Evolutionary conservation across 2,888 invertebrate species (phyloP), one percentile per base, ranked within the genome.

Genomic region (Epirrhoe tristata): DNA sequence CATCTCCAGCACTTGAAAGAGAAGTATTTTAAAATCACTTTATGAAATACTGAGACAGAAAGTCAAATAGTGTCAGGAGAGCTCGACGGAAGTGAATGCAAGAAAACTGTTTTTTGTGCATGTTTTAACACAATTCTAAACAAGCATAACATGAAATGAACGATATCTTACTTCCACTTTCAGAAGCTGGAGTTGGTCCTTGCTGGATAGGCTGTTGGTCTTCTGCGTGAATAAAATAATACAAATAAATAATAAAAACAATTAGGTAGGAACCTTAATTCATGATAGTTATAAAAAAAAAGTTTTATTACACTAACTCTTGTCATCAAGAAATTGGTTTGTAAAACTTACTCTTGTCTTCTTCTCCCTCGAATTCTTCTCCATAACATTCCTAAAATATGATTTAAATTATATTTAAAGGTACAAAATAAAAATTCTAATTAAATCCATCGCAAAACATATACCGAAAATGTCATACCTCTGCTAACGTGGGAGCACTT

Each of bases 121-220:
- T n/a, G n/a, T n/a, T n/a, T n/a, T n/a, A n/a, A n/a, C n/a, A n/a
- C n/a, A n/a, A 24, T 24, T 24, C 24, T 1, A 24, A 24, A 24
- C 24, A 3, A 24, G 24, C 24, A 24, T 24, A 24, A 24, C 24
- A 2, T 24, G 3, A 7, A 34, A 51, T 58, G 59, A 43, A 57
- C 51, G 31, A 8, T 66, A 46, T 17, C 50, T 83, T 74, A 90
- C 90, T 36, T 5, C 72, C 85, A 77, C 84, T 86, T 58, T 88
- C 88, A 1, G 89, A 79, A 0, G 64, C 87, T 3, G 87, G 90
- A 1, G 85, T 77, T 0, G 90, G 90, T 0, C 88, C 84, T 65
- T 86, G 87, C 1, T 75, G 80, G 0, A 66, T 51, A 7, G 64
- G 72, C 12, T 5, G 43, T 12, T 64, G 62, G 17, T 73, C 62